Evolutionary conservation across 2,888 invertebrate species (phyloP).

Genomic region (Phorcus lineatus): DNA sequence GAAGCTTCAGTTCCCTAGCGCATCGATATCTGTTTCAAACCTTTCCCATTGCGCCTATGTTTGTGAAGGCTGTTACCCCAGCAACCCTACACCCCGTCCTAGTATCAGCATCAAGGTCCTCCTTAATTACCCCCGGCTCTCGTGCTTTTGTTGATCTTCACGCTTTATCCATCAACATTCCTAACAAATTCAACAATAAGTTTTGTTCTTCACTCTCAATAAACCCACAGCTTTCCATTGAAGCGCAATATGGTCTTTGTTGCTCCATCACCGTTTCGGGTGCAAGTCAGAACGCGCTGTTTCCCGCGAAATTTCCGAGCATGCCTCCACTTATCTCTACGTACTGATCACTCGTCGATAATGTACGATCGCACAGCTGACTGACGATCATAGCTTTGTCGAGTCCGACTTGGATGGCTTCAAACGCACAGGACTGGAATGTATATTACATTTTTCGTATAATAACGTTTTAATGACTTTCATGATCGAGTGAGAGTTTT

Average conservation of each 20-base stretch:
- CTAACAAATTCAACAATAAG: conserved; percentile 1
- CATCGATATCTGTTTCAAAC: conserved; percentile 5
- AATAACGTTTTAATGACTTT: no score
- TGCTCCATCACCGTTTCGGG: neutral
- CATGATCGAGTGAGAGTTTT: no score
- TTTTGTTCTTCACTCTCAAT: conserved; percentile 15
- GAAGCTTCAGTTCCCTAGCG: neutral
- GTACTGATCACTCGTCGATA: conserved; percentile 6
- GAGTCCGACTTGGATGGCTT: no score
- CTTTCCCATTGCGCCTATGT: neutral
- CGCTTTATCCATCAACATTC: conserved; percentile 17
- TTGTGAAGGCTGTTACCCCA: conserved; percentile 1
- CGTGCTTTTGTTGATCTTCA: neutral
- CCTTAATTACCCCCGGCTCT: neutral
- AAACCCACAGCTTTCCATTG: neutral
- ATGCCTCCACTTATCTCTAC: neutral
- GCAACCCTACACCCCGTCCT: neutral
- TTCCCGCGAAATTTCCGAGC: neutral
- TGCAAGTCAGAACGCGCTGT: neutral
- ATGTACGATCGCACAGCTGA: neutral
- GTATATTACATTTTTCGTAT: no score
- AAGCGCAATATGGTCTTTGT: neutral
- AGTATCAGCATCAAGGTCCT: neutral
- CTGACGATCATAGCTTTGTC: neutral
- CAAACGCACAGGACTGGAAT: no score